These are phyloP conservation scores for Rostratula benghalensis DNA, from an alignment of 2,113 vertebrate genomes.

Conservation along the genomic window DNA sequence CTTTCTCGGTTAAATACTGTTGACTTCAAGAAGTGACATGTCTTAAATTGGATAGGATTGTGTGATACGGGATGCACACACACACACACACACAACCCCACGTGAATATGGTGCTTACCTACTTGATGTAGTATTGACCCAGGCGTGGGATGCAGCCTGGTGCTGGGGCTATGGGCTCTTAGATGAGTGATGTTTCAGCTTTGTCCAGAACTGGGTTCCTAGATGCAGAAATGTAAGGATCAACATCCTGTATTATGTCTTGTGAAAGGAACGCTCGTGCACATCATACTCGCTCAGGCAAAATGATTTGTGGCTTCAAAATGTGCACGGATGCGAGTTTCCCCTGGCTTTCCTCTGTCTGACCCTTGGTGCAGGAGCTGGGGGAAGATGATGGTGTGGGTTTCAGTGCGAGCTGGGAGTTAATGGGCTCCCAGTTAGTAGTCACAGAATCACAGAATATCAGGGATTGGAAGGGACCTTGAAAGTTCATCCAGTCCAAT, in stretches of 20 bases:
- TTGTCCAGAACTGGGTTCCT: background rate
- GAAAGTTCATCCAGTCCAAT: no score
- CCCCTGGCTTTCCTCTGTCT: background rate
- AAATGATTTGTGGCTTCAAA: background rate
- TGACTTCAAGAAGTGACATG: background rate
- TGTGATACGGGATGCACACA: background rate
- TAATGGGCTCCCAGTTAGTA: background rate
- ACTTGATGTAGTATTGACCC: background rate
- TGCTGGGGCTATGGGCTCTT: accelerated
- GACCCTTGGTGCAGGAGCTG: accelerated
- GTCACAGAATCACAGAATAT: no score
- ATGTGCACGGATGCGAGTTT: accelerated
- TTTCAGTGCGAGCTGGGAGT: background rate
- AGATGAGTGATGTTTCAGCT: background rate
- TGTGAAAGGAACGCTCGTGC: background rate
- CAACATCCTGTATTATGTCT: accelerated
- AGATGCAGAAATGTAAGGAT: background rate
- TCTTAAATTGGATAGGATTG: background rate
- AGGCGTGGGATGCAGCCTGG: background rate
- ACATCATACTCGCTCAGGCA: accelerated
- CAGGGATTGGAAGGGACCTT: no score
- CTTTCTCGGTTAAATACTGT: conserved; percentile 32
- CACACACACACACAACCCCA: background rate
- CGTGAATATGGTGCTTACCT: background rate
- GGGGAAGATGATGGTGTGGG: accelerated